phyloP scores from a whole-genome alignment of 2,888 invertebrate genomes.

The Hyposoter dolosus region DNA sequence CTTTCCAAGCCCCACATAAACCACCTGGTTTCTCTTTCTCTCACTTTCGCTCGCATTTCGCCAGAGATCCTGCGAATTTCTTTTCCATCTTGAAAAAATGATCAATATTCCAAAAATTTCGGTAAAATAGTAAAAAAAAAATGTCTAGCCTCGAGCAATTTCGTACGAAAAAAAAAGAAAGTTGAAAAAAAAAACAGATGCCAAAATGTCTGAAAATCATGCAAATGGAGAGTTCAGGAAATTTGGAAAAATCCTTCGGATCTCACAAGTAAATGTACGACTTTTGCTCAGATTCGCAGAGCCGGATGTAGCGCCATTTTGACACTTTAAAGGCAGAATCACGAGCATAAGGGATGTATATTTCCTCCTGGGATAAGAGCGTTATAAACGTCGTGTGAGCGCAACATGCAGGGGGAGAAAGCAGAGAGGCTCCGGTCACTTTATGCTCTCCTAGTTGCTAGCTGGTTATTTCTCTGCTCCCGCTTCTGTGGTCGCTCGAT shows the following conservation, averaged over 20 bases:
- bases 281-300: not conserved
- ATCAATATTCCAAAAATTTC: not conserved
- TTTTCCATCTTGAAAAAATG: not conserved
- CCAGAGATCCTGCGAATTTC: not conserved
- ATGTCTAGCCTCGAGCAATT: not conserved
- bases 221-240: not conserved
- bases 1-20: constrained; percentile 39
- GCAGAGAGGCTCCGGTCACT: constrained; percentile 44
- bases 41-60: not conserved
- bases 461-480: constrained; percentile 56
- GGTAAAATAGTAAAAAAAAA: not conserved
- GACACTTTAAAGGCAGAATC: constrained; percentile 30
- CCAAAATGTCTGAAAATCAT: no score
- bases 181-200: no score
- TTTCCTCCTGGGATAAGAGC: constrained; percentile 39
- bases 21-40: constrained; percentile 43
- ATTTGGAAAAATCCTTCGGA: not conserved
- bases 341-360: constrained; percentile 60
- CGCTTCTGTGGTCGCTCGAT: constrained; percentile 59
- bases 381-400: constrained; percentile 64
- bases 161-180: not conserved
- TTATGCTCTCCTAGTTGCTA: constrained; percentile 64
- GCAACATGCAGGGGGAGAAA: not conserved
- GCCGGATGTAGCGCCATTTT: constrained; percentile 36
- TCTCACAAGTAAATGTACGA: not conserved